phyloP scores from a whole-genome alignment of 1,140 invertebrate genomes.

The Vanessa tameamea region DNA sequence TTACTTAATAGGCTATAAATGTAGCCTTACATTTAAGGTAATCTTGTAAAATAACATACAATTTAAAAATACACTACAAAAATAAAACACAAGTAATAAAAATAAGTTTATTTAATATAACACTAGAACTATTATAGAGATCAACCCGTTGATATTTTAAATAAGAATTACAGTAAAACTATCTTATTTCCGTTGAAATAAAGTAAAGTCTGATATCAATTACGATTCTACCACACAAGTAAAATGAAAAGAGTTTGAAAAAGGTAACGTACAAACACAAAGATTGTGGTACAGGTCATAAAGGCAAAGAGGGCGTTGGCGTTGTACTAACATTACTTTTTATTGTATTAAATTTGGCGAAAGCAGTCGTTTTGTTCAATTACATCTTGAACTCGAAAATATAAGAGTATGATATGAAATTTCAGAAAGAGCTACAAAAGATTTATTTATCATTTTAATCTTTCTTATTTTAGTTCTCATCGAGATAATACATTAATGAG shows the following conservation, averaged over 20 bases:
- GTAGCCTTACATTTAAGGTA: too few species aligned
- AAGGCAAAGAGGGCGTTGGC: neutral
- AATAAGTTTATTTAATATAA: too few species aligned
- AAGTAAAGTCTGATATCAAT: neutral
- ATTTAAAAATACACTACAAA: too few species aligned
- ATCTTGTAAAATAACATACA: too few species aligned
- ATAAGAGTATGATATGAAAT: neutral
- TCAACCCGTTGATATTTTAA: too few species aligned
- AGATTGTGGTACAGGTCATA: slow-evolving; percentile 3
- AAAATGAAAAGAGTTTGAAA: neutral
- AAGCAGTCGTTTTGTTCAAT: slow-evolving; percentile 8
- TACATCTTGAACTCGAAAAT: slow-evolving; percentile 1
- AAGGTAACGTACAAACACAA: neutral
- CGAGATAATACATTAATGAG: too few species aligned
- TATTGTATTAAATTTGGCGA: slow-evolving; percentile 8
- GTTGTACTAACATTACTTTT: slow-evolving; percentile 10
- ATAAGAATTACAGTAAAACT: too few species aligned
- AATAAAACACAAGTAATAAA: too few species aligned
- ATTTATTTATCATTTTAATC: neutral
- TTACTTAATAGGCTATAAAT: too few species aligned
- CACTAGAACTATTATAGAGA: too few species aligned
- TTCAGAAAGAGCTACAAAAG: neutral
- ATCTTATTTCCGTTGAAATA: neutral
- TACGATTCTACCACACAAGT: neutral
- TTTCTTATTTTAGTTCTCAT: too few species aligned